Evolutionary conservation across 2,888 invertebrate genomes (phyloP), one percentile per base, ranked within the genome.

Genomic region (Torymus texanus): DNA sequence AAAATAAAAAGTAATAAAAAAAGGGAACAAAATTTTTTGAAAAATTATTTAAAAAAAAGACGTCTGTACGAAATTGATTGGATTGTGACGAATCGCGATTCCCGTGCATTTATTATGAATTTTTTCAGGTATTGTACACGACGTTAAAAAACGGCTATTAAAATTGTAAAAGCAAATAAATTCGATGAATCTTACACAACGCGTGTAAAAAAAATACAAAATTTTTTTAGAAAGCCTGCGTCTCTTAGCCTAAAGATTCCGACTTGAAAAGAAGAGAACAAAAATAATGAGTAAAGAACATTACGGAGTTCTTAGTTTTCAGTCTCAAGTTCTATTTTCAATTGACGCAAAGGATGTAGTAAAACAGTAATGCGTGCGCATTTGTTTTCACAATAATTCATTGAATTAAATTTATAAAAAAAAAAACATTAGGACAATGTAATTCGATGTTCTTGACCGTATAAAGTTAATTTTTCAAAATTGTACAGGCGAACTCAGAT

Each of bases 401-500:
- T 71, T 62, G 70, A 62, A 62, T 56, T 16, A 58, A 66, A 65
- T 66, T 55, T 68, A 56, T 41, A 41, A 41, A 41, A 41, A 74
- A 81, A 71, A 77, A 78, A 66, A 63, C 16, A 71, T 61, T 75
- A 71, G 55, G 77, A 81, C 77, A 75, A 50, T 65, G 59, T 66
- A 71, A 70, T 72, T 73, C 78, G 67, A 75, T 77, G 61, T 68
- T 80, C 63, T 74, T 68, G 82, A 80, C 78, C 21, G 65, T 74
- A 74, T 11, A 11, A 66, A 61, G 55, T 76, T 79, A 65, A 70
- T 79, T 79, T 79, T 81, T 76, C 68, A 59, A 75, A 70, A 74
- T 79, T 79, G 76, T 79, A 75, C 73, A 76, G 81, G 55, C 79
- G 65, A 81, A 73, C 72, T 81, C 76, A 51, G 61, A 5, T 51